A percentile compares a stretch with the other conserved stretches of the same genome.
phyloP scores from a whole-genome alignment of 2,888 invertebrate species.

The Euproctis similis region DNA sequence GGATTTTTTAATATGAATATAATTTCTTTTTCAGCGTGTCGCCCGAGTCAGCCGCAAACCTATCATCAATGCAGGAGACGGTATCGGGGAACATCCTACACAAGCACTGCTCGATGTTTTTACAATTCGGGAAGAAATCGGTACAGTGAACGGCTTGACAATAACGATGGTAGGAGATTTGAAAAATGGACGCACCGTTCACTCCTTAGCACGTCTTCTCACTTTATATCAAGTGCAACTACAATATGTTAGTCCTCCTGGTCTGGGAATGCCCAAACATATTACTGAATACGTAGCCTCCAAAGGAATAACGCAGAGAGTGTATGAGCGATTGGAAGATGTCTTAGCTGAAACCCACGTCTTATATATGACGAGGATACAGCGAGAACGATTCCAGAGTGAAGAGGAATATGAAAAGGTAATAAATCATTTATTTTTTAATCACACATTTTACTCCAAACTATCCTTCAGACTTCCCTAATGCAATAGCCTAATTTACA shows the following conservation, averaged over 20 bases:
- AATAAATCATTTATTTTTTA: slow-evolving; percentile 26
- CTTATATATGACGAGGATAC: slow-evolving; percentile 98
- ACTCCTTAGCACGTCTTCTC: slow-evolving; percentile 94
- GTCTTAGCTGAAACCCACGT: slow-evolving; percentile 96
- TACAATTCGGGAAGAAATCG: slow-evolving; percentile 98
- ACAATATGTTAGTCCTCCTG: slow-evolving; percentile 91
- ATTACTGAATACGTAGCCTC: slow-evolving; percentile 86
- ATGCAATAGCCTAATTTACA: too few species aligned
- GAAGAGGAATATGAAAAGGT: slow-evolving; percentile 92
- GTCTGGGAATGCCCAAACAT: slow-evolving; percentile 92
- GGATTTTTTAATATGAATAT: too few species aligned
- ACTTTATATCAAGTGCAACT: slow-evolving; percentile 95
- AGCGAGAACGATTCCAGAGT: slow-evolving; percentile 91
- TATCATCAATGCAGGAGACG: slow-evolving; percentile 98
- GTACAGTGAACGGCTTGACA: slow-evolving; percentile 97
- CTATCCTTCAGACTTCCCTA: too few species aligned
- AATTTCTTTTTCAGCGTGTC: slow-evolving; percentile 78
- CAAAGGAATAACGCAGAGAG: slow-evolving; percentile 86
- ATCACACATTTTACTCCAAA: too few species aligned
- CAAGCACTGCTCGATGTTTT: slow-evolving; percentile 98
- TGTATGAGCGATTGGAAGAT: slow-evolving; percentile 84
- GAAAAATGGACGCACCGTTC: slow-evolving; percentile 98
- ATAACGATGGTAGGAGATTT: slow-evolving; percentile 99
- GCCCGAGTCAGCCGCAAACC: slow-evolving; percentile 90
- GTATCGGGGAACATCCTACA: slow-evolving; percentile 97